Evolutionary conservation across 2,797 vertebrate species (phyloP).

Genomic region (Malacoraja senta): DNA sequence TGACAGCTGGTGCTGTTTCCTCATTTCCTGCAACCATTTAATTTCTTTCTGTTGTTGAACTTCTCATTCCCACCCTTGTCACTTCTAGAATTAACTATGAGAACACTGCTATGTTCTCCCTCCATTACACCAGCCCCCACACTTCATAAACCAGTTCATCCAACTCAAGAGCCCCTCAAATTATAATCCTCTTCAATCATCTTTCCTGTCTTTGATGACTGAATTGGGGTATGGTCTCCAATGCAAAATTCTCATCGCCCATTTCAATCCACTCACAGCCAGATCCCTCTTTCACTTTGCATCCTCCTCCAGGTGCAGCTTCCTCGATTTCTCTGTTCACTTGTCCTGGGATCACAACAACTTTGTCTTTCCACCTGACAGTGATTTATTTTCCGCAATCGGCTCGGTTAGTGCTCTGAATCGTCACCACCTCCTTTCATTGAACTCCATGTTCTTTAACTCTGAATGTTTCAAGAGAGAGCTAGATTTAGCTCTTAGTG

Average conservation of each 20-base stretch:
- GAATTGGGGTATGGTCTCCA: not conserved
- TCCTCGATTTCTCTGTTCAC: not conserved
- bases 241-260: not conserved
- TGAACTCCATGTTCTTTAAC: not conserved
- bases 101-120: not conserved
- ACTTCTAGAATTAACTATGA: not conserved
- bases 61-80: not conserved
- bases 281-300: not conserved
- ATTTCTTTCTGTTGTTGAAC: not conserved
- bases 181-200: not conserved
- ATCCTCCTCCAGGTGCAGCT: not conserved
- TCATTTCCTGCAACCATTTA: too few species aligned
- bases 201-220: not conserved
- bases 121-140: not conserved
- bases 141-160: not conserved
- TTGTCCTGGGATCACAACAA: not conserved
- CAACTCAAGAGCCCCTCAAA: not conserved
- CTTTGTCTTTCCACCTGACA: not conserved
- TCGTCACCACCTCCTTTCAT: not conserved
- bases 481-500: too few species aligned
- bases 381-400: not conserved
- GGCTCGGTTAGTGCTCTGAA: not conserved
- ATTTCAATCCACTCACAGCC: not conserved
- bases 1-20: too few species aligned
- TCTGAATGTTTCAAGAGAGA: too few species aligned